A percentile compares a stretch with the other conserved stretches of the same genome.
Conservation (phyloP, 2,797 vertebrate species). For the Karalla daura region DNA sequence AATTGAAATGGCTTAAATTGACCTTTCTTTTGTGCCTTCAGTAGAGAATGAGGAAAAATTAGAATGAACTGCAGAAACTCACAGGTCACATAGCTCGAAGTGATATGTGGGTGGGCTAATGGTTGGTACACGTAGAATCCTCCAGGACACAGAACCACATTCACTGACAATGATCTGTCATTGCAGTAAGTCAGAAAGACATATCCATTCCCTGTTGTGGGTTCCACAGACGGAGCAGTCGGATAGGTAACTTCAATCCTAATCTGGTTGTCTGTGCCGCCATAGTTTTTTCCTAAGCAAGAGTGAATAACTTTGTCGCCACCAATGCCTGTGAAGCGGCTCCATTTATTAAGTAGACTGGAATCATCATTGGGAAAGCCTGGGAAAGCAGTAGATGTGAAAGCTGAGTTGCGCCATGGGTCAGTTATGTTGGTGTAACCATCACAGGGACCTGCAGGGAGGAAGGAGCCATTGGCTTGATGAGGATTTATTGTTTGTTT, state of each 20-base stretch:
- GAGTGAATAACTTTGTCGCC: conserved; percentile 22
- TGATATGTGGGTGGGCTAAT: rapidly evolving
- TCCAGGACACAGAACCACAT: conserved; percentile 49
- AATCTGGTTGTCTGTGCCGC: neutral
- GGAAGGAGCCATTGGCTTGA: too few species aligned
- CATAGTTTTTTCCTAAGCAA: rapidly evolving
- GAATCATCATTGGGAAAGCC: conserved; percentile 6
- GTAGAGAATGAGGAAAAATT: too few species aligned
- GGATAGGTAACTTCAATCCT: conserved; percentile 1
- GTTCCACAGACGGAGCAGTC: neutral
- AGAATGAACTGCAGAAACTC: neutral
- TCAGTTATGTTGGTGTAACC: conserved; percentile 42
- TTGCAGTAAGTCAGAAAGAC: rapidly evolving
- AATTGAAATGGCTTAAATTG: too few species aligned
- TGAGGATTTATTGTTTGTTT: neutral
- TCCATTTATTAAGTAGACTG: conserved; percentile 9
- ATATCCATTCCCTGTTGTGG: neutral
- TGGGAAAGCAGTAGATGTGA: neutral
- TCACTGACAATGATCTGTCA: rapidly evolving
- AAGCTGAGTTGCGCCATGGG: conserved; percentile 58
- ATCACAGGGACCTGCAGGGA: conserved; percentile 16
- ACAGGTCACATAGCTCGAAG: conserved; percentile 43
- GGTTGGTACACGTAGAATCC: conserved; percentile 57
- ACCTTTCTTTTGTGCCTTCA: too few species aligned
- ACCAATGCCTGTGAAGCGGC: conserved; percentile 62